Evolutionary conservation across 2,888 invertebrate species (phyloP), one percentile per base, ranked within the genome.

Genomic region (Meloe dianella): DNA sequence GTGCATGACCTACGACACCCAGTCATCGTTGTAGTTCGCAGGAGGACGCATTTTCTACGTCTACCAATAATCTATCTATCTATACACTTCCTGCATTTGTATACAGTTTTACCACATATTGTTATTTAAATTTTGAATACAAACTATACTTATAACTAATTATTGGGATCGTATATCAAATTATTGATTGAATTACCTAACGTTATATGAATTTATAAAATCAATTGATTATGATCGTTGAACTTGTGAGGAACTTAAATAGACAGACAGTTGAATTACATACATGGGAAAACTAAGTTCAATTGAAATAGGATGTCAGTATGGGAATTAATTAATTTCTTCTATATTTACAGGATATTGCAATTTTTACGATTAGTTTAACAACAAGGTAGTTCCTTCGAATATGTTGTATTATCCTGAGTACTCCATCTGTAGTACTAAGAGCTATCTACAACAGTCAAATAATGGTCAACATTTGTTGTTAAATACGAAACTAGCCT

Each of bases 1-100:
- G 74, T 74, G 74, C 74, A 72, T 74, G 74, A 74, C 74, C 74
- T 74, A 74, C 74, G 74, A 74, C 74, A 74, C 60, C 47, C 47
- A 51, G 47, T 41, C 47, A 51, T 3, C 17, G 41, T 17, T 41
- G 41, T 41, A 41, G 41, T 41, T 51, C 47, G 47, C 47, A 51
- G 20, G 47, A 51, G 20, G 47, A 51, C 47, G 47, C 47, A 51
- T 51, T 51, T 51, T 51, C 47, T 51, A 51, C 47, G 41, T 41
- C 41, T 8, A 17, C 20, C 9, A 51, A 41, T 41, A 8, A 51
- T 51, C 20, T 22, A 51, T 51, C 47, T 22, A 12, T 38, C 12
- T 38, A n/a, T n/a, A 20, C 12, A 51, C 47, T 51, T 51, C 47
- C 47, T 51, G 47, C 22, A 17, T 51, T 9, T 51, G 20, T 17